These are phyloP conservation scores for Yponomeuta cagnagella DNA, from an alignment of 2,888 invertebrate species.

Conservation along the genomic window DNA sequence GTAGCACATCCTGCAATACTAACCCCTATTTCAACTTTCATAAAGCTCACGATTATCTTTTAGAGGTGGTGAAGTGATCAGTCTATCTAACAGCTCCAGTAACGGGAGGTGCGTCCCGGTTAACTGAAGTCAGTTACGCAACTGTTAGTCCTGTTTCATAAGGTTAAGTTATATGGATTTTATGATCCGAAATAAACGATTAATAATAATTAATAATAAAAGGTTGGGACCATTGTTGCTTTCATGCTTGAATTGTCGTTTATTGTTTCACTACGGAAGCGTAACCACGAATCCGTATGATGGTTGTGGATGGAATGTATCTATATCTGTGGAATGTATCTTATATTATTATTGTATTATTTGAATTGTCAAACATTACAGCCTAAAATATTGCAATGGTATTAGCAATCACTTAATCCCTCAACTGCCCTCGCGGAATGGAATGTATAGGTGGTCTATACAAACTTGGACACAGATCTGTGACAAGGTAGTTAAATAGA, in stretches of 20 bases:
- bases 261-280: not conserved
- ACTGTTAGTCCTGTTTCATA: constrained; percentile 27
- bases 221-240: constrained; percentile 10
- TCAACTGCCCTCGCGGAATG: too few species aligned
- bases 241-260: not conserved
- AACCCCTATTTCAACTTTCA: not conserved
- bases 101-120: constrained; percentile 49
- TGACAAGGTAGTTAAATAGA: too few species aligned
- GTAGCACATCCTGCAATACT: not conserved
- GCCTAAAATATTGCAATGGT: too few species aligned
- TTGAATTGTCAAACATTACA: too few species aligned
- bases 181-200: too few species aligned
- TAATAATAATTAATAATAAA: too few species aligned
- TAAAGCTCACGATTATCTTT: not conserved
- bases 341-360: too few species aligned
- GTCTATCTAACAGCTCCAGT: constrained; percentile 48
- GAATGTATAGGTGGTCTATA: too few species aligned
- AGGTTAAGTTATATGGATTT: not conserved
- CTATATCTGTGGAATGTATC: too few species aligned
- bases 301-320: too few species aligned
- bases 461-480: too few species aligned
- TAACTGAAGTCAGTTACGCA: constrained; percentile 29
- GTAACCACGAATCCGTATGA: not conserved
- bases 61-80: constrained; percentile 27
- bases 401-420: too few species aligned